phyloP scores from a whole-genome alignment of 2,888 invertebrate species.

The Rutpela maculata region DNA sequence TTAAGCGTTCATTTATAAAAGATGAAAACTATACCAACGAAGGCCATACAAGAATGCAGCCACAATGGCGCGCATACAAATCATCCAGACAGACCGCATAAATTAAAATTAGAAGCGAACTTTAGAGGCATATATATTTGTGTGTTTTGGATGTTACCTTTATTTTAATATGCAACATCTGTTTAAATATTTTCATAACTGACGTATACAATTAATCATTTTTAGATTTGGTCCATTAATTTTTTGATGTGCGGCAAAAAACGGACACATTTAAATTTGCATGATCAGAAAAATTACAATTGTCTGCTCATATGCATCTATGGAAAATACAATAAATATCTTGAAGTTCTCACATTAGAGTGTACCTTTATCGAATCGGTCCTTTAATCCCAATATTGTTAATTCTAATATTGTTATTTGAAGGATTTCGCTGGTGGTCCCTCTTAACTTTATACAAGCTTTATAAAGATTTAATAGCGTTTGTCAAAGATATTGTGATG shows the following conservation, averaged over 20 bases:
- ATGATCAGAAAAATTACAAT: no score
- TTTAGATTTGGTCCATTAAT: neutral
- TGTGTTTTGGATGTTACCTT: constrained; percentile 1
- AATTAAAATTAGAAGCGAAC: constrained; percentile 62
- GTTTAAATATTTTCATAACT: neutral
- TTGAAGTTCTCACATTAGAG: no score
- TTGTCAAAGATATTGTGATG: no score
- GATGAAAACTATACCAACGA: constrained; percentile 58
- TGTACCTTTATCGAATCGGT: no score
- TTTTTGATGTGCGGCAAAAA: neutral
- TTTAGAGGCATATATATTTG: neutral
- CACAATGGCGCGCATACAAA: constrained; percentile 60
- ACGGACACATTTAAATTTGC: no score
- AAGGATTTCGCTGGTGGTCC: no score
- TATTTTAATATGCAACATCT: constrained; percentile 1
- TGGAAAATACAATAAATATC: no score
- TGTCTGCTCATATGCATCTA: no score
- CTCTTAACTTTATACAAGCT: no score
- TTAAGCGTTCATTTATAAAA: constrained; percentile 52
- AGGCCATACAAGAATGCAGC: constrained; percentile 59
- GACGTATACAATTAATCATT: neutral
- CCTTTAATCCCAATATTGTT: no score
- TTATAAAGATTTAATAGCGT: no score
- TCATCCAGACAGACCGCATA: constrained; percentile 64
- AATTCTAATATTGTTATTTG: no score